phyloP scores from a whole-genome alignment of 2,888 invertebrate species.

The Petrolisthes manimaculis region DNA sequence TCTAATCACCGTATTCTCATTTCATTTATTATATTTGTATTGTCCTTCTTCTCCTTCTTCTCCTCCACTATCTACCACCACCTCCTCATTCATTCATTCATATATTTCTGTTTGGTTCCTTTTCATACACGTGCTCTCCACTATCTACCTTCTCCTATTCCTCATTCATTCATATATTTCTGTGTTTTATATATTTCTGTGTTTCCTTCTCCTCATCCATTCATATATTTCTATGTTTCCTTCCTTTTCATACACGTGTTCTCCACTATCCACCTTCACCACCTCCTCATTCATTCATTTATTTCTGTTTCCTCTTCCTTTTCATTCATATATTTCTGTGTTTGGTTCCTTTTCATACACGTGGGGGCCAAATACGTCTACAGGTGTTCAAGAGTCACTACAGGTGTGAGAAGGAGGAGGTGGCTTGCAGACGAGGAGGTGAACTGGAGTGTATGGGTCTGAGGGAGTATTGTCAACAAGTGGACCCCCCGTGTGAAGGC shows the following conservation, averaged over 20 bases:
- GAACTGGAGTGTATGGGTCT: constrained; percentile 22
- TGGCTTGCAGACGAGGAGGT: constrained; percentile 10
- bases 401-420: constrained; percentile 25
- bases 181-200: background rate
- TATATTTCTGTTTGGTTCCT: background rate
- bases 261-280: background rate
- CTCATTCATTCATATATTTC: background rate
- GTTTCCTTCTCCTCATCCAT: background rate
- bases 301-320: background rate
- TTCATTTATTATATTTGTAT: no score
- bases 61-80: background rate
- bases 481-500: constrained; percentile 35
- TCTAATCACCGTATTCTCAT: no score
- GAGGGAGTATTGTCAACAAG: constrained; percentile 17
- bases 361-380: background rate
- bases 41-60: background rate
- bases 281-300: background rate
- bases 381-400: constrained; percentile 35
- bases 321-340: background rate
- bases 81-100: background rate
- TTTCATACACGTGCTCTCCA: background rate
- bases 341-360: background rate
- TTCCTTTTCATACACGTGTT: background rate
- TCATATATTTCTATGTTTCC: background rate
- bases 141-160: background rate